Base-by-base conservation (phyloP, 2,797 vertebrate genomes). In the Anabas testudineus region DNA sequence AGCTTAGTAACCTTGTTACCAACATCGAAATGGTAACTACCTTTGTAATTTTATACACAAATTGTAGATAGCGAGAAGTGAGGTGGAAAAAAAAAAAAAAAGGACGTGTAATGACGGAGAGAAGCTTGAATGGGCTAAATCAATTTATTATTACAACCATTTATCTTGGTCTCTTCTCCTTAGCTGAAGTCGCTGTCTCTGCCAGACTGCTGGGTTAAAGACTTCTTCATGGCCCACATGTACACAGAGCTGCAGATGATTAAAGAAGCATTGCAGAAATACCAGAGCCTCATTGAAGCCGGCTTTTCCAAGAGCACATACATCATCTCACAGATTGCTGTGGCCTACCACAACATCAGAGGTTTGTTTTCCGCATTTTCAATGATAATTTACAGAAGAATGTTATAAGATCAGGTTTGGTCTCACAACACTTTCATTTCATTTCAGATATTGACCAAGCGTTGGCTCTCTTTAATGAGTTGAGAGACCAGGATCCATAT, bases 211-310 rank as follows among this genome's bases (percentile, higher is more conserved):
- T 99, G 98, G 98, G 97, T 99, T 90, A 96, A 96, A 90, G 98
- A 99, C 82, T 99, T 99, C 93, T 99, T 99, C 91, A 93, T 98
- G 95, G 98, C 98, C 67, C 98, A 99, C 90, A 98, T 99, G 93
- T 99, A 97, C 88, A 99, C 98, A 10, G 98, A 99, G 90, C 94
- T 99, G 87, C 98, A 99, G 92, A 94, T 99, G 94, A 99, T 99
- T 90, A 97, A 97, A 80, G 98, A 99, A 81, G 98, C 98, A 0
- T 85, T 99, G 87, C 97, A 99, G 87, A 99, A 99, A 83, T 99
- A 99, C 85, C 97, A 99, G 91, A 96, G 94, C 87, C 97, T 99
- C 46, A 98, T 98, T 54, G 97, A 99, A 80, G 96, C 96, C 10
- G 98, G 98, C 82, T 98, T 99, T 83, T 96, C 97, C 66, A 99